Evolutionary conservation across 2,113 vertebrate genomes (phyloP).

Genomic region (Jaculus jaculus): DNA sequence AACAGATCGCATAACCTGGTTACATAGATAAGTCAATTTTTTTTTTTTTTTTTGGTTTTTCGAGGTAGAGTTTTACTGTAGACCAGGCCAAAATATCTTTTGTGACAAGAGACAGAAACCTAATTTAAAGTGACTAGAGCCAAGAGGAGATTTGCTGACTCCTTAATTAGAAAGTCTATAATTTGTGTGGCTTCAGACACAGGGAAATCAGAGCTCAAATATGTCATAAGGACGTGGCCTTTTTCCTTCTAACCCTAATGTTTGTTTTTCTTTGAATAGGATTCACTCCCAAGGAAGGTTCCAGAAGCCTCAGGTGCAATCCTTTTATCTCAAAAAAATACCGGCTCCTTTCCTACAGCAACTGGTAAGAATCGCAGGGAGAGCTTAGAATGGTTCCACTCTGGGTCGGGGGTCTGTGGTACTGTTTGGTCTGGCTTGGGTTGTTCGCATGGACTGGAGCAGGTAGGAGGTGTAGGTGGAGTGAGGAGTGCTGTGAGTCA

Average conservation of each 20-base stretch:
- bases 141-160: conserved; percentile 22
- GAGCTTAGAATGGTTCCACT: not conserved
- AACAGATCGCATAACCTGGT: not conserved
- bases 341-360: conserved; percentile 12
- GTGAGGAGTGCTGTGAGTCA: not conserved
- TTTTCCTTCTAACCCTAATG: not conserved
- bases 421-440: not conserved
- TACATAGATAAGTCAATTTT: not conserved
- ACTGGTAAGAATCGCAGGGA: not conserved
- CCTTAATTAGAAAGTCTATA: not conserved
- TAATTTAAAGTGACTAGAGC: not conserved
- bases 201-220: conserved; percentile 16
- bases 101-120: conserved; percentile 40
- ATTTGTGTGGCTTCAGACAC: not conserved
- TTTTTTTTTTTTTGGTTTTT: no score
- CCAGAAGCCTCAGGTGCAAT: not conserved
- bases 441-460: not conserved
- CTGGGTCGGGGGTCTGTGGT: no score
- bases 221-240: not conserved
- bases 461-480: not conserved
- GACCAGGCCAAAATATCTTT: not conserved
- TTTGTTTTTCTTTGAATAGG: conserved; percentile 26
- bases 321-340: conserved; percentile 28
- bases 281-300: conserved; percentile 30
- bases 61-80: no score